These are phyloP conservation scores for Leucoptera coffeella DNA, from an alignment of 2,888 invertebrate genomes.

Conservation along the genomic window DNA sequence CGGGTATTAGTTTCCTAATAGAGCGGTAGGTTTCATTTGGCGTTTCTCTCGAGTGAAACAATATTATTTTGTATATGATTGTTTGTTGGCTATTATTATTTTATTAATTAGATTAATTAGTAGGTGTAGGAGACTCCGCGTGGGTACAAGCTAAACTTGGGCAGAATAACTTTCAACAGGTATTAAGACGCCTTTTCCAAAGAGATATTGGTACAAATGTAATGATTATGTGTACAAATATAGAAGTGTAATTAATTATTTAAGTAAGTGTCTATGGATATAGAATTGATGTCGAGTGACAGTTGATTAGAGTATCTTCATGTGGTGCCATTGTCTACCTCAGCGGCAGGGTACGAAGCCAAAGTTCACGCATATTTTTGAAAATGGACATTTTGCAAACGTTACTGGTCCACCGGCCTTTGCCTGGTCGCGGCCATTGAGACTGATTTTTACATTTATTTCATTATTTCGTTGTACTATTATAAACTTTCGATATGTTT, in stretches of 20 bases:
- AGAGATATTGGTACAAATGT: constrained; percentile 49
- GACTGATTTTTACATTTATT: too few relatives aligned
- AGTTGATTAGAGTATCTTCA: constrained; percentile 16
- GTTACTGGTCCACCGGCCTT: too few relatives aligned
- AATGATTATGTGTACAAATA: constrained; percentile 42
- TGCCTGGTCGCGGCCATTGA: too few relatives aligned
- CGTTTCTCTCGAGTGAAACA: too few relatives aligned
- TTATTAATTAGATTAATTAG: constrained; percentile 18
- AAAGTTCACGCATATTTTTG: constrained; percentile 17
- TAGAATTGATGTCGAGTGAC: constrained; percentile 40
- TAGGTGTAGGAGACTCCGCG: constrained; percentile 12
- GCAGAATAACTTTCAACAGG: constrained; percentile 11
- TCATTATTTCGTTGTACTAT: too few relatives aligned
- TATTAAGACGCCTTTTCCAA: constrained; percentile 30
- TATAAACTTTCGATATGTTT: too few relatives aligned
- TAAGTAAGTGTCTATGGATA: too few relatives aligned
- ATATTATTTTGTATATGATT: constrained; percentile 15
- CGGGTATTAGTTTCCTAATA: constrained; percentile 56
- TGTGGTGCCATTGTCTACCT: constrained; percentile 43
- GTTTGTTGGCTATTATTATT: constrained; percentile 51
- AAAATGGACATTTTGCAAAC: constrained; percentile 19
- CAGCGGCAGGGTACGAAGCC: constrained; percentile 43
- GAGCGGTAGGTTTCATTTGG: constrained; percentile 37
- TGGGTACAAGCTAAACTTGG: constrained; percentile 16
- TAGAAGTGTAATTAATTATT: constrained; percentile 12